Evolutionary conservation across 1,140 invertebrate species (phyloP).

Genomic region (Cydia splendana): DNA sequence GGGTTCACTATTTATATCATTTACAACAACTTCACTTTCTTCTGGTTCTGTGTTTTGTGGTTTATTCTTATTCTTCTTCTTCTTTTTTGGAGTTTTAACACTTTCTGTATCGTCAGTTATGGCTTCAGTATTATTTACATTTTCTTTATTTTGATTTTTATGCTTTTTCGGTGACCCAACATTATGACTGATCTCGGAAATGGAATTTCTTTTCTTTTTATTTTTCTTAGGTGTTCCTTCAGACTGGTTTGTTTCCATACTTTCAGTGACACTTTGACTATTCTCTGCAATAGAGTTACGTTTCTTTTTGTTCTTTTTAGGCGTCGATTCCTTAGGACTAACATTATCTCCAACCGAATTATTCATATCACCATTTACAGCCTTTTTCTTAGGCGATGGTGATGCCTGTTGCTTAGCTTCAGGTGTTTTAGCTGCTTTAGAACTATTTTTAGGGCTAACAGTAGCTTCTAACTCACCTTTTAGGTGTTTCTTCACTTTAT

Average conservation of each 20-base stretch:
- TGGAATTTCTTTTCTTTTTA: slow-evolving; percentile 43
- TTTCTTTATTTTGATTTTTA: not conserved
- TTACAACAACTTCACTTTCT: slow-evolving; percentile 18
- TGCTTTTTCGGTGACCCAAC: not conserved
- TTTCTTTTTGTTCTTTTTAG: slow-evolving; percentile 43
- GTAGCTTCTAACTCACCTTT: slow-evolving; percentile 59
- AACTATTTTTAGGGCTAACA: slow-evolving; percentile 22
- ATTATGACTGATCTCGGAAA: not conserved
- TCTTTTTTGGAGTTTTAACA: slow-evolving; percentile 44
- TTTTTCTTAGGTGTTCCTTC: slow-evolving; percentile 22
- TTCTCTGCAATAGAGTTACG: slow-evolving; percentile 26
- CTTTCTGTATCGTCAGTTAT: slow-evolving; percentile 9
- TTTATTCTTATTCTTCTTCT: slow-evolving; percentile 41
- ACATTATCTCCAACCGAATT: slow-evolving; percentile 10
- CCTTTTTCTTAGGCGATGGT: slow-evolving; percentile 32
- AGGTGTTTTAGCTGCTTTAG: slow-evolving; percentile 47
- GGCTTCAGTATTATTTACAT: not conserved
- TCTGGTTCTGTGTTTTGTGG: slow-evolving; percentile 19
- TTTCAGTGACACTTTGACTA: not conserved
- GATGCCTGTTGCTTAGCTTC: slow-evolving; percentile 4
- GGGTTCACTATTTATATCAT: slow-evolving; percentile 13
- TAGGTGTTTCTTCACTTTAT: slow-evolving; percentile 72
- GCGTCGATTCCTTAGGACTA: slow-evolving; percentile 22
- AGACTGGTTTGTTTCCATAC: slow-evolving; percentile 3
- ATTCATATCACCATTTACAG: slow-evolving; percentile 14